A percentile compares a stretch with the other conserved stretches of the same genome.
Conservation (phyloP, 2,888 invertebrate genomes). For the Cosmia pyralina region DNA sequence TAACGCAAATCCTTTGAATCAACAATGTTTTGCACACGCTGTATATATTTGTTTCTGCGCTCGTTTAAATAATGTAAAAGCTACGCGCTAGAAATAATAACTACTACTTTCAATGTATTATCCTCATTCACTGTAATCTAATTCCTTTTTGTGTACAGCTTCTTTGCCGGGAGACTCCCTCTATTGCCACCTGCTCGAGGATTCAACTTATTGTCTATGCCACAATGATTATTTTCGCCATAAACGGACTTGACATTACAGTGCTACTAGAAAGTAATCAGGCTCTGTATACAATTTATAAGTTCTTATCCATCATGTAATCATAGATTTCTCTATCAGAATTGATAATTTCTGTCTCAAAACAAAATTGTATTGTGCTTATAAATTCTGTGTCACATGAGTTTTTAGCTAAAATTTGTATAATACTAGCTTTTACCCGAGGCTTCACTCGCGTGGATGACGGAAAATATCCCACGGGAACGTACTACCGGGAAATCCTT, state of each 20-base stretch:
- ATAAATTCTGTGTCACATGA: not conserved
- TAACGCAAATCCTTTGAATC: constrained; percentile 36
- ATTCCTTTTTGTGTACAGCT: not conserved
- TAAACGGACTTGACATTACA: not conserved
- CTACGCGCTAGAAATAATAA: constrained; percentile 41
- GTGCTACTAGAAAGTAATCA: not conserved
- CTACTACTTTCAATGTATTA: constrained; percentile 37
- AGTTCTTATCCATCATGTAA: not conserved
- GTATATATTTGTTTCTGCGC: constrained; percentile 26
- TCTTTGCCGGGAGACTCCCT: not conserved
- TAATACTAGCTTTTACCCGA: too few relatives aligned
- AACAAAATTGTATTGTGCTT: not conserved
- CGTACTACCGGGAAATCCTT: too few relatives aligned
- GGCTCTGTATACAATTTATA: not conserved
- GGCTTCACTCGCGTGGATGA: too few relatives aligned
- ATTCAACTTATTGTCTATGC: not conserved
- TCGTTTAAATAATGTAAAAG: constrained; percentile 38
- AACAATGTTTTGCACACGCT: constrained; percentile 23
- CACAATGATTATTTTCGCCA: not conserved
- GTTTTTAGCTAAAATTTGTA: not conserved
- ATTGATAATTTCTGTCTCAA: not conserved
- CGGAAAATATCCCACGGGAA: too few relatives aligned
- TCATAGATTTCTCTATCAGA: not conserved
- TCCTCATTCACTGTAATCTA: constrained; percentile 18
- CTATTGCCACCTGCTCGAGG: not conserved